A percentile compares a stretch with the other conserved stretches of the same genome.
Conservation (phyloP, 2,113 vertebrate species). For the Nannobrachium achirus region DNA sequence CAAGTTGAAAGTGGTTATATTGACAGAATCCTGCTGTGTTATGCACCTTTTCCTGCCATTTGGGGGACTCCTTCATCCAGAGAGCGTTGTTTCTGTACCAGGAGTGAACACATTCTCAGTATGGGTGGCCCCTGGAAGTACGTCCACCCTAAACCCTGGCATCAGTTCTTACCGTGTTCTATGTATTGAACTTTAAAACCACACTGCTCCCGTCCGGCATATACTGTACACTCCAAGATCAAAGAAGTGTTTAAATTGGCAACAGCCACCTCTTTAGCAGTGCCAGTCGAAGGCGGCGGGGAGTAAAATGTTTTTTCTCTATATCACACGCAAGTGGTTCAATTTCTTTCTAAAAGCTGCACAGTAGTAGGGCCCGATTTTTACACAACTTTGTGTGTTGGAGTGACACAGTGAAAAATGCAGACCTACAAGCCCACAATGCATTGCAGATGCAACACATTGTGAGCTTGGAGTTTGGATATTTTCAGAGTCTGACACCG, state of each 20-base stretch:
- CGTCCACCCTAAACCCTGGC: neutral
- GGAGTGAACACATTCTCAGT: neutral
- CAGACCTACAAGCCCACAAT: no score
- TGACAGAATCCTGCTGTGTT: no score
- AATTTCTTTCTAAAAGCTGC: neutral
- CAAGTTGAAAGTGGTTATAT: no score
- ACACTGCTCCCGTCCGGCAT: neutral
- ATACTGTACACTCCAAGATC: conserved; percentile 2
- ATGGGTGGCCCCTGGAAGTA: neutral
- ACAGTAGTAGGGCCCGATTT: neutral
- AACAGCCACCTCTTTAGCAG: conserved; percentile 5
- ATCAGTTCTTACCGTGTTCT: no score
- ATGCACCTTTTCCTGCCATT: neutral
- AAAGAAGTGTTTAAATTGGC: conserved; percentile 16
- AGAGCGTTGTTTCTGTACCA: neutral
- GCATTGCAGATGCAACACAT: no score
- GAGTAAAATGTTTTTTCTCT: conserved; percentile 3
- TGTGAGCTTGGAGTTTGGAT: no score
- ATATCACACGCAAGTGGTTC: neutral
- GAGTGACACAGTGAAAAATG: no score
- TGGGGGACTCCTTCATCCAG: neutral
- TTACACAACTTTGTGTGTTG: no score
- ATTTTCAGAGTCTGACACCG: no score
- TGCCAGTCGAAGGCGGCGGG: neutral
- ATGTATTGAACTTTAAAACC: neutral